Conservation (phyloP, 2,113 vertebrate species). For the Ptilonorhynchus violaceus region DNA sequence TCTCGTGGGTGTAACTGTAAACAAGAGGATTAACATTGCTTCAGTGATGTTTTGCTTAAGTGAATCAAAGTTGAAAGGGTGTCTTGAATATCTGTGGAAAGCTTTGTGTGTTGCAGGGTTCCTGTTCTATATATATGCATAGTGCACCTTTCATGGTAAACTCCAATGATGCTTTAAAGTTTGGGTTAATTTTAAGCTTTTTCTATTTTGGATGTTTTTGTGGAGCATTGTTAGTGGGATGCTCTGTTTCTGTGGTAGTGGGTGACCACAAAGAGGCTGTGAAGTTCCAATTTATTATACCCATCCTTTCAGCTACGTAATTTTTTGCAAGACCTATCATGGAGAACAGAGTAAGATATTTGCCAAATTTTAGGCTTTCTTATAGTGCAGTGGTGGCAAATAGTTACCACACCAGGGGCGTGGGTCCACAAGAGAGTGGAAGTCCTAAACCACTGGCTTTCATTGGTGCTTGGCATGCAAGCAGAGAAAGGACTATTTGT, state of each 20-base stretch:
- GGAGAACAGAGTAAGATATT: not conserved
- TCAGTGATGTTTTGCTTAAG: constrained; percentile 55
- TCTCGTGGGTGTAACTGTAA: constrained; percentile 65
- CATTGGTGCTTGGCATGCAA: not conserved
- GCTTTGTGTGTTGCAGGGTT: constrained; percentile 24
- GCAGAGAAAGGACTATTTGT: not conserved
- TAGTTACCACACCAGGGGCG: not conserved
- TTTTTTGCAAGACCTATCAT: not conserved
- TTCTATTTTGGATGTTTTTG: not conserved
- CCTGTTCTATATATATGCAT: not conserved
- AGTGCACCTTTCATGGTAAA: not conserved
- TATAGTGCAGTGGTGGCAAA: not conserved
- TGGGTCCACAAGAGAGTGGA: not conserved
- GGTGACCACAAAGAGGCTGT: not conserved
- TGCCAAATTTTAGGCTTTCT: not conserved
- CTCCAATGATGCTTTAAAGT: not conserved
- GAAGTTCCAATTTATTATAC: not conserved
- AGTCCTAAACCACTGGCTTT: not conserved
- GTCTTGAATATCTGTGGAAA: constrained; percentile 38
- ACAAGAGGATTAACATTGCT: constrained; percentile 65
- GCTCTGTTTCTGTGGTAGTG: not conserved
- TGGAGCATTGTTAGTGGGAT: not conserved
- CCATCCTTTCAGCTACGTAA: not conserved
- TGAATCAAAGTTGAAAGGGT: constrained; percentile 48
- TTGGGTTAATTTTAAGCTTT: constrained; percentile 5